Percentiles rank a stretch among this genome's conserved stretches.
Evolutionary conservation across 2,888 invertebrate species (phyloP).

Genomic region (Saturnia pavonia): DNA sequence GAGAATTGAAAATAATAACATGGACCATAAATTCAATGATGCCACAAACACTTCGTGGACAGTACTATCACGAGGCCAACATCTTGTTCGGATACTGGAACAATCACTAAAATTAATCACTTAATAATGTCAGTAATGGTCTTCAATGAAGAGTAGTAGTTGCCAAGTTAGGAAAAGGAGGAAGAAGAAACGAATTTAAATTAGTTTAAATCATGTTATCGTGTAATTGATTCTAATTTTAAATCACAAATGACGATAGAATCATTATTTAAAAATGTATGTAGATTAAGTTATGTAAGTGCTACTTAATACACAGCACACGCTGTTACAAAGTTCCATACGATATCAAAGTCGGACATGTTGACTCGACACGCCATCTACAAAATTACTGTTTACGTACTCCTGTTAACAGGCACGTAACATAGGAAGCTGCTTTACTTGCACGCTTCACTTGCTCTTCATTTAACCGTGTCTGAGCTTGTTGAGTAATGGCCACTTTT

Average conservation of each 20-base stretch:
- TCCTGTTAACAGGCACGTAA: constrained; percentile 17
- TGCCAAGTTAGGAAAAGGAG: too few relatives aligned
- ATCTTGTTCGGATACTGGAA: too few relatives aligned
- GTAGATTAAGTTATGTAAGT: background rate
- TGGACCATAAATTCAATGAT: too few relatives aligned
- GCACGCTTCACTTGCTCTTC: constrained; percentile 16
- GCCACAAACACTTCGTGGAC: too few relatives aligned
- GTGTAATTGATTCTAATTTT: background rate
- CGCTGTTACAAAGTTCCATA: background rate
- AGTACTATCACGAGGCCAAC: too few relatives aligned
- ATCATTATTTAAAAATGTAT: background rate
- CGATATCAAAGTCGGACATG: constrained; percentile 14
- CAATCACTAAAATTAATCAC: too few relatives aligned
- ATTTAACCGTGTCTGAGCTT: constrained; percentile 7
- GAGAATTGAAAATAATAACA: too few relatives aligned
- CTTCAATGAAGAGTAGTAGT: too few relatives aligned
- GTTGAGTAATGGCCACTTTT: constrained; percentile 7
- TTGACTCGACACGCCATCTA: constrained; percentile 13
- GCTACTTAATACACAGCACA: background rate
- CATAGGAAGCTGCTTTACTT: constrained; percentile 18
- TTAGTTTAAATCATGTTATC: background rate
- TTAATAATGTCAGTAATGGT: too few relatives aligned
- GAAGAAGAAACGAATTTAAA: background rate
- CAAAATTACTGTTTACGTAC: constrained; percentile 19
- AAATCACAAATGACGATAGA: background rate